Base-by-base conservation (phyloP, 1,140 invertebrate species). In the Bombus waltoni region DNA sequence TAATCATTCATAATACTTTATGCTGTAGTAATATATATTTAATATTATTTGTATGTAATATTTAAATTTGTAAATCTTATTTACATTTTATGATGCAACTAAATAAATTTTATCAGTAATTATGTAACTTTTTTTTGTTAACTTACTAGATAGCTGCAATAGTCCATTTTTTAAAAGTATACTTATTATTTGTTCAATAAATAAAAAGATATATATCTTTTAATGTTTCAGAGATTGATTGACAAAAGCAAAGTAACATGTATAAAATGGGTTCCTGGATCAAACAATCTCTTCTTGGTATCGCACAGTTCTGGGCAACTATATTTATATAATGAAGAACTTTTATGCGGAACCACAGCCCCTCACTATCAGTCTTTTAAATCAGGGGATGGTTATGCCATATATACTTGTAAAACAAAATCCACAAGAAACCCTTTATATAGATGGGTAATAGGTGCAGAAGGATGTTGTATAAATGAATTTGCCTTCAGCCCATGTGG, bases 211-310 rank as follows among this genome's bases (percentile, higher is more conserved):
- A 10, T 68, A 5, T 68, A 53, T 81, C 65, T 42, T 76, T 47
- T 66, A 72, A 91, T 92, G 92, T 96, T 97, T 93, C 96, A 99
- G 98, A 97, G 99, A 95, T 95, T 99, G 92, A 99, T 99, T 94
- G 99, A 99, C 94, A 99, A 99, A 96, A 99, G 98, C 80, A 98
- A 98, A 95, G 99, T 99, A 88, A 99, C 99, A n/a, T 99, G 99
- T 95, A 97, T 99, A 92, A 97, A 98, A 93, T 99, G 99, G 99
- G 97, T 99, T 84, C 99, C 99, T 32, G 98, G 97, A 75, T 99
- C 98, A 57, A 97, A 97, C 87, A 98, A 99, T 93, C 96, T 99
- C 90, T 99, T 99, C 95, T 95, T 99, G 82, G 98, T 98, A 73
- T 98, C 99, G 38, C 98, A 99, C 95, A 97, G 97, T 75, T 99